A percentile compares a stretch with the other conserved stretches of the same genome.
Conservation (phyloP, 2,888 invertebrate species). For the Platycheirus albimanus region DNA sequence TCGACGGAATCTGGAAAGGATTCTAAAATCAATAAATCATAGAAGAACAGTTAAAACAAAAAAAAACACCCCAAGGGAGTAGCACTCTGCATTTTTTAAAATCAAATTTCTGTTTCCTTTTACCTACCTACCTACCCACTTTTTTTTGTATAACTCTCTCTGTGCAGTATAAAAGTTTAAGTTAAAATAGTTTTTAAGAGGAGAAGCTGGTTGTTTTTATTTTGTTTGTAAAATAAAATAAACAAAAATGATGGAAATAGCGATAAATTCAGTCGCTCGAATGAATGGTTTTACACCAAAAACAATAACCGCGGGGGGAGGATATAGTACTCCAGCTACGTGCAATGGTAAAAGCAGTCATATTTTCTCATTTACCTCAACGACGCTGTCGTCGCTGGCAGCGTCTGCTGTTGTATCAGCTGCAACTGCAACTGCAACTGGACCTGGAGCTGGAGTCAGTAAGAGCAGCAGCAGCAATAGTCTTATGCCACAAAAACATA, state of each 20-base stretch:
- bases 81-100: constrained; percentile 63
- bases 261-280: constrained; percentile 76
- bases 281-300: constrained; percentile 72
- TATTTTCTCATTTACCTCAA: constrained; percentile 61
- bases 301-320: constrained; percentile 50
- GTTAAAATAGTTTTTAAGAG: constrained; percentile 60
- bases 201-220: constrained; percentile 53
- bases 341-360: constrained; percentile 65
- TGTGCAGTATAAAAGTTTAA: constrained; percentile 56
- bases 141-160: constrained; percentile 49
- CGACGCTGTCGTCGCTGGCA: constrained; percentile 61
- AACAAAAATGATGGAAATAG: constrained; percentile 77
- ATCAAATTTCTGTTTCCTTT: constrained; percentile 42
- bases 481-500: constrained; percentile 19
- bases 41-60: constrained; percentile 14
- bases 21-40: constrained; percentile 31
- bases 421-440: constrained; percentile 35
- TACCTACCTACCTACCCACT: too few species aligned
- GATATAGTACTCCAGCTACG: constrained; percentile 56
- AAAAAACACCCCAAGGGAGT: constrained; percentile 16
- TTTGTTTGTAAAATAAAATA: constrained; percentile 12
- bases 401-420: constrained; percentile 56
- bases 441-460: constrained; percentile 54
- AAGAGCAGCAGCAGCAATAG: constrained; percentile 33
- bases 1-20: constrained; percentile 30